Conservation (phyloP, 2,797 vertebrate genomes). For the Karalla daura region DNA sequence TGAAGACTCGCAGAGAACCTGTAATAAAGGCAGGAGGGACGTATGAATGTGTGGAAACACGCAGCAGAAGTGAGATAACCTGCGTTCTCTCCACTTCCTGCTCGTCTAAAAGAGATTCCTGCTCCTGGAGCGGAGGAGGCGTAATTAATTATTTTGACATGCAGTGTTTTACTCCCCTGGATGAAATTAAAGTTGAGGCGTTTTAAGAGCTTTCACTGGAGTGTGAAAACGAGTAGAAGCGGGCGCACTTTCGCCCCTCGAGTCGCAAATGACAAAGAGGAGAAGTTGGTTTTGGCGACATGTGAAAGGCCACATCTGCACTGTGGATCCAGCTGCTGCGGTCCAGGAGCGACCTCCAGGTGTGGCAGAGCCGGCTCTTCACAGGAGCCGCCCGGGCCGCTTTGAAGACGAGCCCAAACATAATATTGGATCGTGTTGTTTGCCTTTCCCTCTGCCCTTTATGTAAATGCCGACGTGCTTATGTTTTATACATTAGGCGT, state of each 20-base stretch:
- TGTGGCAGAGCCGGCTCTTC: too few species aligned
- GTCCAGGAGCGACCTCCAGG: too few species aligned
- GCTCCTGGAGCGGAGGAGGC: not conserved
- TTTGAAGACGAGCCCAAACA: not conserved
- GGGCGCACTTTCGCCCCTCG: too few species aligned
- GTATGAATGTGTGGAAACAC: not conserved
- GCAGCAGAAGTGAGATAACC: conserved; percentile 24
- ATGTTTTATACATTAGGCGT: conserved; percentile 9
- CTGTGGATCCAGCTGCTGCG: too few species aligned
- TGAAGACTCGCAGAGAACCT: conserved; percentile 44
- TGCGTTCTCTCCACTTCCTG: conserved; percentile 3
- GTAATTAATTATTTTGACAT: conserved; percentile 48
- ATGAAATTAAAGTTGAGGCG: conserved; percentile 14
- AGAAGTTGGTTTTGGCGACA: not conserved
- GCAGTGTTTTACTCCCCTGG: not conserved
- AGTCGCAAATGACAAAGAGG: too few species aligned
- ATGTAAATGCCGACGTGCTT: not conserved
- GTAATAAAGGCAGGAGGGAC: conserved; percentile 31
- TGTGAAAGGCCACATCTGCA: not conserved
- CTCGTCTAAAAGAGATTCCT: conserved; percentile 19
- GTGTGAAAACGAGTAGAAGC: not conserved
- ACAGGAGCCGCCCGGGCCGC: too few species aligned
- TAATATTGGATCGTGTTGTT: not conserved
- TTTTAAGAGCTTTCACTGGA: conserved; percentile 5
- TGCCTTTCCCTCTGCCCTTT: not conserved